phyloP scores from a whole-genome alignment of 1,140 invertebrate genomes.

The Drosophila littoralis region DNA sequence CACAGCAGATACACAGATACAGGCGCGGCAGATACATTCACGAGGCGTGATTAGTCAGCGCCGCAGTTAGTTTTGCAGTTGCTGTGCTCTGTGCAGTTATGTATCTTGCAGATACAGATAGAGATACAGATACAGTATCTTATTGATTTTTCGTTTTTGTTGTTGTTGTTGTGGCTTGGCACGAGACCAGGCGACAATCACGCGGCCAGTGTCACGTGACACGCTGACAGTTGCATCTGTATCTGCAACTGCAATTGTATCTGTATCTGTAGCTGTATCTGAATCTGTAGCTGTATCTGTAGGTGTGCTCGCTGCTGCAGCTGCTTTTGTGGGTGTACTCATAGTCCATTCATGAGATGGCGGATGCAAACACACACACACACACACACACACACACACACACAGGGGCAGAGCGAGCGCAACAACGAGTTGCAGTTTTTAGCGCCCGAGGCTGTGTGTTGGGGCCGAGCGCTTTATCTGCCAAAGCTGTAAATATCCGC shows the following conservation, averaged over 20 bases:
- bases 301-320: constrained; percentile 7
- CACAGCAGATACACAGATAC: constrained; percentile 22
- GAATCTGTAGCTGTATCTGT: constrained; percentile 6
- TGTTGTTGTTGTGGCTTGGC: constrained; percentile 47
- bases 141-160: constrained; percentile 53
- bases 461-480: constrained; percentile 60
- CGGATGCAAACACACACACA: constrained; percentile 31
- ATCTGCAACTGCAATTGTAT: constrained; percentile 22
- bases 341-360: constrained; percentile 49
- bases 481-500: constrained; percentile 80
- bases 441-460: neutral
- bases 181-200: constrained; percentile 60
- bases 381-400: constrained; percentile 11
- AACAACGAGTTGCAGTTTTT: constrained; percentile 43
- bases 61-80: neutral
- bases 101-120: constrained; percentile 10
- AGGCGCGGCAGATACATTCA: constrained; percentile 24
- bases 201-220: constrained; percentile 53
- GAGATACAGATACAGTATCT: constrained; percentile 37
- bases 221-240: constrained; percentile 43
- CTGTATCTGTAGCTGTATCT: constrained; percentile 6
- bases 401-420: neutral
- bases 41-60: constrained; percentile 35
- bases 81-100: constrained; percentile 3
- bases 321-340: constrained; percentile 50